phyloP scores from a whole-genome alignment of 2,113 vertebrate genomes.

The Pollachius pollachius region DNA sequence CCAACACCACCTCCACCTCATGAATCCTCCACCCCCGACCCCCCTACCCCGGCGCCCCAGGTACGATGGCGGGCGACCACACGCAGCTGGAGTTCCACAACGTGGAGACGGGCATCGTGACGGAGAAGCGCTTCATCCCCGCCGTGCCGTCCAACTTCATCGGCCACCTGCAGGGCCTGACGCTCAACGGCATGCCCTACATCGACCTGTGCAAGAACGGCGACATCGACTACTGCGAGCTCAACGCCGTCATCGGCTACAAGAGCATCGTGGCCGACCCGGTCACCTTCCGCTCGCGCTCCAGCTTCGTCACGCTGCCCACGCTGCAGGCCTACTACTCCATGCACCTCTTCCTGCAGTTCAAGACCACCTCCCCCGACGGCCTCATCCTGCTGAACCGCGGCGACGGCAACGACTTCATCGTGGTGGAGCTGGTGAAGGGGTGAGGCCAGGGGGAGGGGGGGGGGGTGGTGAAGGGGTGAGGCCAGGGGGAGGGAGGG shows the following conservation, averaged over 20 bases:
- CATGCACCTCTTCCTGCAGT: conserved; percentile 99
- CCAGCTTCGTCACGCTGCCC: conserved; percentile 92
- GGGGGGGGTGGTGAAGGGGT: too few relatives aligned
- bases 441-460: conserved; percentile 78
- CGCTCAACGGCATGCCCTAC: conserved; percentile 98
- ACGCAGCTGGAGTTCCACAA: conserved; percentile 98
- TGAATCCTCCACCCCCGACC: conserved; percentile 22
- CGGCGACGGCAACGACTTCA: conserved; percentile 98
- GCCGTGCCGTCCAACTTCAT: conserved; percentile 98
- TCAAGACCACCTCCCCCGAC: conserved; percentile 97
- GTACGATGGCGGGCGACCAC: conserved; percentile 98
- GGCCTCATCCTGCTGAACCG: conserved; percentile 96
- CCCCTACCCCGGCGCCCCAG: conserved; percentile 65
- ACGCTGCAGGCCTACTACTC: conserved; percentile 97
- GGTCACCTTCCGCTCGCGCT: conserved; percentile 97
- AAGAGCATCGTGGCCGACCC: conserved; percentile 98
- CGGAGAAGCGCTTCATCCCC: conserved; percentile 93
- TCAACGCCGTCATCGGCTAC: conserved; percentile 97
- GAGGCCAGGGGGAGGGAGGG: too few relatives aligned
- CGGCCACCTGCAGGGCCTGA: conserved; percentile 94
- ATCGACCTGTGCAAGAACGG: conserved; percentile 99
- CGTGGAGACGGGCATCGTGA: conserved; percentile 98
- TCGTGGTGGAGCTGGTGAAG: conserved; percentile 98
- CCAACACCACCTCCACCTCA: not conserved
- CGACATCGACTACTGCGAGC: conserved; percentile 98